These are phyloP conservation scores for Felis chaus DNA, from an alignment of 2,113 vertebrate genomes.

Conservation along the genomic window DNA sequence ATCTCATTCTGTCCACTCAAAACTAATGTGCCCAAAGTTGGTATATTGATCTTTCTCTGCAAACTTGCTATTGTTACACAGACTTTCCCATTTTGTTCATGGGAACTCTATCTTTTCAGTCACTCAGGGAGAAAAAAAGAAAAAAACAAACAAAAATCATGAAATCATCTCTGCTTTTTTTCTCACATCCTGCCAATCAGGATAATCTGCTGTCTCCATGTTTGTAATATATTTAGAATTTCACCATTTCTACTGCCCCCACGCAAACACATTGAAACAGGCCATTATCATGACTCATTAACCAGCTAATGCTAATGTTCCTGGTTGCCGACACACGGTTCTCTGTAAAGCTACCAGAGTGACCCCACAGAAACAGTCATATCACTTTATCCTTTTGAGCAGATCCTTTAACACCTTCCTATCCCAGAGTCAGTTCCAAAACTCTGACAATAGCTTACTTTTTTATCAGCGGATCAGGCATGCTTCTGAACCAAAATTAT, in stretches of 20 bases:
- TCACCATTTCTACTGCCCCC: not conserved
- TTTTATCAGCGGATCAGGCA: not conserved
- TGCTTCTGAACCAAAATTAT: not conserved
- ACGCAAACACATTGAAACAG: not conserved
- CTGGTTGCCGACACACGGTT: not conserved
- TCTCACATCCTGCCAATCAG: not conserved
- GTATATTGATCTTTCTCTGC: not conserved
- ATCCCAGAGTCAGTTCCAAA: not conserved
- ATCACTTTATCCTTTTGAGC: not conserved
- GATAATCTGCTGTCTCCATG: not conserved
- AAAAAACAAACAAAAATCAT: not conserved
- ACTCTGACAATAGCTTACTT: not conserved
- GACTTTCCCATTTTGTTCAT: not conserved
- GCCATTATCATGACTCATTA: conserved; percentile 39
- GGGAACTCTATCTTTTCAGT: not conserved
- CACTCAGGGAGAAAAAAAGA: not conserved
- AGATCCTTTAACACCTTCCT: not conserved
- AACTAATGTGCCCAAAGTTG: not conserved
- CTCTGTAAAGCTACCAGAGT: not conserved
- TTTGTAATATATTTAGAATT: not conserved
- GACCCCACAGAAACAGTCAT: not conserved
- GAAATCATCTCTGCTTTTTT: not conserved
- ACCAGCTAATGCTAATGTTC: not conserved
- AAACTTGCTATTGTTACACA: not conserved
- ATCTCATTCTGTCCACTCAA: not conserved